Conservation (phyloP, 1,140 invertebrate species). For the Zaprionus lachaisei region DNA sequence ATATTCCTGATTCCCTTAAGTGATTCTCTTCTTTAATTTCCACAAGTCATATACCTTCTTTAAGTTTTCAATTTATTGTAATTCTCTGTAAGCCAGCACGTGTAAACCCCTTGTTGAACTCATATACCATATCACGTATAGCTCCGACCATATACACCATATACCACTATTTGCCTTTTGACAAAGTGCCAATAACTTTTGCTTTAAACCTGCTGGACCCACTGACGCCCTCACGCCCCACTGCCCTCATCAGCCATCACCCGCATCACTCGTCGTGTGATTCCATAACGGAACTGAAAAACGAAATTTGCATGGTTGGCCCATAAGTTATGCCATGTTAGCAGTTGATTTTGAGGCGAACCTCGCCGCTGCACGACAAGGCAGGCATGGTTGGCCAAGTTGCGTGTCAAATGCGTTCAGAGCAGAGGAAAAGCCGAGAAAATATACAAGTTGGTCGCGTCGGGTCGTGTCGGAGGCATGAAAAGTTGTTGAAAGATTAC, state of each 20-base stretch:
- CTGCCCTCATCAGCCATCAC: not conserved
- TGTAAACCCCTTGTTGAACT: conserved; percentile 15
- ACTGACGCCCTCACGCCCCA: conserved; percentile 22
- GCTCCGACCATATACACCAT: not conserved
- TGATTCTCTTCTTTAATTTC: too few relatives aligned
- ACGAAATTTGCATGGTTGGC: conserved; percentile 66
- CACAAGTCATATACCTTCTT: not conserved
- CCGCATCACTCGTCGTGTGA: not conserved
- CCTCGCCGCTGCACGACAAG: conserved; percentile 33
- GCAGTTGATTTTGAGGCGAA: conserved; percentile 72
- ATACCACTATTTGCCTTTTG: conserved; percentile 42
- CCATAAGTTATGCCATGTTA: conserved; percentile 82
- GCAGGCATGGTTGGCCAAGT: conserved; percentile 31
- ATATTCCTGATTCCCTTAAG: too few relatives aligned
- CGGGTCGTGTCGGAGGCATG: conserved; percentile 28
- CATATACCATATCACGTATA: not conserved
- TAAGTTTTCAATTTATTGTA: not conserved
- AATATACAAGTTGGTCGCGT: conserved; percentile 18
- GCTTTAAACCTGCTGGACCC: conserved; percentile 42
- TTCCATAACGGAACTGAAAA: conserved; percentile 5
- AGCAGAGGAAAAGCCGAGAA: conserved; percentile 23
- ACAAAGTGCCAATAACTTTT: conserved; percentile 81
- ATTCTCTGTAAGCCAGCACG: not conserved
- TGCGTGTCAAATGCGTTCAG: conserved; percentile 70
- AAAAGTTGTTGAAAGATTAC: conserved; percentile 65